These are phyloP conservation scores for Glossosoma conforme DNA, from an alignment of 1,140 invertebrate species.

Conservation along the genomic window DNA sequence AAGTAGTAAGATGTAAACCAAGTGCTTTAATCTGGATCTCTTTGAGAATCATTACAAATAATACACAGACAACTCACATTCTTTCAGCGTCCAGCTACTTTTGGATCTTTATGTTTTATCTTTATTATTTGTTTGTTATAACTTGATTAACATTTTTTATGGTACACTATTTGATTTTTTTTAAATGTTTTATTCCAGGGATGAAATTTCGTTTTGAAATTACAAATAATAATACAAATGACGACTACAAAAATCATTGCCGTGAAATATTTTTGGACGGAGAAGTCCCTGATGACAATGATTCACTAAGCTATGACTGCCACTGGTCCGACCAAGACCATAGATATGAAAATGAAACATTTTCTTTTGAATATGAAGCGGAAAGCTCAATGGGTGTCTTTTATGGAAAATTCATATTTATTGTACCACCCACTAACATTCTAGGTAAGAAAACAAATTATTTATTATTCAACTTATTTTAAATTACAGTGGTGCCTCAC, in stretches of 20 bases:
- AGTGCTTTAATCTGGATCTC: too few relatives aligned
- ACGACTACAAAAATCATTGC: slow-evolving; percentile 22
- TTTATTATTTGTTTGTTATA: too few relatives aligned
- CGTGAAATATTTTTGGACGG: slow-evolving; percentile 13
- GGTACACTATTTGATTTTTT: not conserved
- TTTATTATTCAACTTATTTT: too few relatives aligned
- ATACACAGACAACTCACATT: too few relatives aligned
- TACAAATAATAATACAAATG: not conserved
- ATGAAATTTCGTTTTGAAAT: slow-evolving; percentile 20
- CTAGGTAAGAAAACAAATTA: slow-evolving; percentile 14
- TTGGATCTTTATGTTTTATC: too few relatives aligned
- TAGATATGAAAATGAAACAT: slow-evolving; percentile 24
- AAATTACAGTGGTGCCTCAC: too few relatives aligned
- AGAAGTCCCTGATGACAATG: not conserved
- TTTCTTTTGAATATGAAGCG: slow-evolving; percentile 19
- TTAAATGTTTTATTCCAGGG: slow-evolving; percentile 11
- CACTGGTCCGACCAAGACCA: slow-evolving; percentile 22
- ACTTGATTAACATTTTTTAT: not conserved
- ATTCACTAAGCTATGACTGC: slow-evolving; percentile 22
- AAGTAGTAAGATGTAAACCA: too few relatives aligned
- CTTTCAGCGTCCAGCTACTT: too few relatives aligned
- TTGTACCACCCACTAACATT: slow-evolving; percentile 14
- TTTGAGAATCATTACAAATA: too few relatives aligned
- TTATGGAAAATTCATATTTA: slow-evolving; percentile 20
- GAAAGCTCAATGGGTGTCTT: not conserved